phyloP scores from a whole-genome alignment of 2,113 vertebrate genomes.

The Gallinago paraguaiae region DNA sequence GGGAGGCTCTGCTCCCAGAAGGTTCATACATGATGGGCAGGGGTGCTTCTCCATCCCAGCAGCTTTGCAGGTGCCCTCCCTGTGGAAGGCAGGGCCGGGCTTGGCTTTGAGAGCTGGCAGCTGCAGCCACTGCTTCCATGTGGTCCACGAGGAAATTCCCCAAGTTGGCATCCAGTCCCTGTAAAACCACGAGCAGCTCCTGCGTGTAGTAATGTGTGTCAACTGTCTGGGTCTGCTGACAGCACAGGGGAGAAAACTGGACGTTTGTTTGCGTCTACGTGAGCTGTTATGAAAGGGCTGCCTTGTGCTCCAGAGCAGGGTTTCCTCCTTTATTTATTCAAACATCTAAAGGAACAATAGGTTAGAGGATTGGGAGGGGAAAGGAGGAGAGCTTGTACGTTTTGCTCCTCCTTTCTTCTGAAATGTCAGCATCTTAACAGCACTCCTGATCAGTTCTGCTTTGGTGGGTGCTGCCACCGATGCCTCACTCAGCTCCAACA shows the following conservation, averaged over 20 bases:
- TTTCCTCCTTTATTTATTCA: background rate
- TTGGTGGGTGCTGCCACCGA: background rate
- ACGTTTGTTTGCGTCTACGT: accelerated
- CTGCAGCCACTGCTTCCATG: background rate
- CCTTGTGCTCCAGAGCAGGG: background rate
- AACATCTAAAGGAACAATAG: background rate
- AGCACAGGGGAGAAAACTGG: background rate
- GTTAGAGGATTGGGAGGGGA: background rate
- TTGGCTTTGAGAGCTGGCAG: background rate
- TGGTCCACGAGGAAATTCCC: background rate
- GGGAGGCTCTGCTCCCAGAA: background rate
- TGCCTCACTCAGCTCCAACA: accelerated
- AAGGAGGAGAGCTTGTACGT: background rate
- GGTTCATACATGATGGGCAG: background rate
- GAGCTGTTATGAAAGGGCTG: background rate
- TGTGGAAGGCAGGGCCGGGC: background rate
- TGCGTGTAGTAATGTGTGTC: background rate
- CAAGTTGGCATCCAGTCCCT: background rate
- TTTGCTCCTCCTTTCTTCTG: background rate
- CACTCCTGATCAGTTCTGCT: background rate
- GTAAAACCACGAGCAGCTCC: background rate
- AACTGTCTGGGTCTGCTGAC: background rate
- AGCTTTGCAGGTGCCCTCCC: background rate
- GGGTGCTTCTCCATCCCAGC: background rate
- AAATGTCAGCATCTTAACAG: background rate